Evolutionary conservation across 2,888 invertebrate genomes (phyloP).

Genomic region (Plebejus argus): DNA sequence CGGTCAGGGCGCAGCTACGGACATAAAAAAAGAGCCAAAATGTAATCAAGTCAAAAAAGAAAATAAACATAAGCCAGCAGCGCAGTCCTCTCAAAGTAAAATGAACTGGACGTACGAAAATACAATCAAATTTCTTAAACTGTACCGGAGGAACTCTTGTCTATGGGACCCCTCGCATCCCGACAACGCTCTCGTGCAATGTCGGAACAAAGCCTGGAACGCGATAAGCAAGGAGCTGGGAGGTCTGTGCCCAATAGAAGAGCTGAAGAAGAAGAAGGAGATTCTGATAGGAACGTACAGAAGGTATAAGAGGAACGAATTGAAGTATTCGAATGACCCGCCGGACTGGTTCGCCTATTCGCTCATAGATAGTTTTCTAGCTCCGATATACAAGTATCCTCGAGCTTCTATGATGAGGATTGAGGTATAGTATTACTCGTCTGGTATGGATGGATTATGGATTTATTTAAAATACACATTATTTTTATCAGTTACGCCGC

Average conservation of each 20-base stretch:
- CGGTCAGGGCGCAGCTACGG: not conserved
- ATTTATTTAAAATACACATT: not conserved
- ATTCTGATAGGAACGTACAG: conserved; percentile 20
- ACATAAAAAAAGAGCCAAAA: not conserved
- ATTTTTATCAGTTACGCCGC: not conserved
- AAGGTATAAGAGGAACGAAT: not conserved
- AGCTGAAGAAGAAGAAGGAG: conserved; percentile 25
- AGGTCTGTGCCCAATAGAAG: not conserved
- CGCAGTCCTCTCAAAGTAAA: not conserved
- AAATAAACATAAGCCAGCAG: not conserved
- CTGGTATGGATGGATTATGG: not conserved
- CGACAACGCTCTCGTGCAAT: not conserved
- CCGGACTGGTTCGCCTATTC: conserved; percentile 23
- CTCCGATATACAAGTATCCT: not conserved
- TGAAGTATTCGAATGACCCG: not conserved
- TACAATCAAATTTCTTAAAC: conserved; percentile 11
- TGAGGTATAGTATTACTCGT: not conserved
- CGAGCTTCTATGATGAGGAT: not conserved
- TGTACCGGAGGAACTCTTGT: not conserved
- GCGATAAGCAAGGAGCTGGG: conserved; percentile 1
- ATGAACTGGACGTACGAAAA: conserved; percentile 22
- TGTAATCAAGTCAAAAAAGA: not conserved
- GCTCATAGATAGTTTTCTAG: conserved; percentile 15
- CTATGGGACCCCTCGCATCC: conserved; percentile 26
- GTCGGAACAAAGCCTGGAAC: conserved; percentile 4